Percentiles rank a stretch among this genome's conserved stretches.
Evolutionary conservation across 2,888 invertebrate genomes (phyloP).

Genomic region (Troides helena): DNA sequence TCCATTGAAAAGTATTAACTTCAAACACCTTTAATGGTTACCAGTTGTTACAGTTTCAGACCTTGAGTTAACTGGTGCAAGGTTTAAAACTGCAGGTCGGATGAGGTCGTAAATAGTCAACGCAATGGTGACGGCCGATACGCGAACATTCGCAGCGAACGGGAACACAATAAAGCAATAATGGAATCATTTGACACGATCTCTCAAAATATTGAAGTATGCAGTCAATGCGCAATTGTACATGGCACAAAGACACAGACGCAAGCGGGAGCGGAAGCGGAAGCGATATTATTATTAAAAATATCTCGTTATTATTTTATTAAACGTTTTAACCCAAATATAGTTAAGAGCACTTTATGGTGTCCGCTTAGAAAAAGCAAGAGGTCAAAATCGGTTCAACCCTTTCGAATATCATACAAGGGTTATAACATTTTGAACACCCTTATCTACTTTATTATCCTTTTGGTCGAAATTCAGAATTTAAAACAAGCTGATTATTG

Average conservation of each 20-base stretch:
- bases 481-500: too few relatives aligned
- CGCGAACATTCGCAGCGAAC: slow-evolving; percentile 44
- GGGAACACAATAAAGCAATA: slow-evolving; percentile 53
- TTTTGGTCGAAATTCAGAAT: too few relatives aligned
- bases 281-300: neutral
- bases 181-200: slow-evolving; percentile 70
- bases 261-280: slow-evolving; percentile 34
- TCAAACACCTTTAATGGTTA: slow-evolving; percentile 10
- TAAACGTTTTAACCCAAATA: too few relatives aligned
- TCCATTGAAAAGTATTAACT: slow-evolving; percentile 22
- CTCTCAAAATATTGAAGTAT: slow-evolving; percentile 63
- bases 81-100: slow-evolving; percentile 12
- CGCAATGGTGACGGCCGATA: slow-evolving; percentile 34
- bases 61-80: neutral
- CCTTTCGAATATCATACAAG: too few relatives aligned
- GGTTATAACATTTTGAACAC: too few relatives aligned
- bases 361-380: too few relatives aligned
- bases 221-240: slow-evolving; percentile 46
- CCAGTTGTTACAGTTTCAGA: neutral
- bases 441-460: too few relatives aligned
- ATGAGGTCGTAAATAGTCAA: slow-evolving; percentile 29
- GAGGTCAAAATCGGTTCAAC: too few relatives aligned
- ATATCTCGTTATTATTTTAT: too few relatives aligned
- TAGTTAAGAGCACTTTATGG: too few relatives aligned
- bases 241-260: slow-evolving; percentile 35